Base-by-base conservation (phyloP, 2,797 vertebrate genomes). In the Cephalopachus bancanus region DNA sequence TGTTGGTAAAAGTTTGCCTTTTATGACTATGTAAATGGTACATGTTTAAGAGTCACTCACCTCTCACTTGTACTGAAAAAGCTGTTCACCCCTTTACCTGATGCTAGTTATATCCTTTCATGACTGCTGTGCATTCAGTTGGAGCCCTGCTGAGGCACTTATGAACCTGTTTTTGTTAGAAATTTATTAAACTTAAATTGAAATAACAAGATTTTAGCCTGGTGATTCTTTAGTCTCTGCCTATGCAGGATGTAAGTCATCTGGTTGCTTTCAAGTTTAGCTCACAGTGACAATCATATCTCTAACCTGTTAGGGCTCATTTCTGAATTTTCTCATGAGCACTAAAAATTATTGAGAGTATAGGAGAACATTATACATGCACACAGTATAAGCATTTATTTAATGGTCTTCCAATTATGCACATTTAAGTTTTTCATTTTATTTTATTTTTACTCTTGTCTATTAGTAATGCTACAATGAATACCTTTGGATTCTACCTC, bases 391-490 rank as follows among this genome's bases (percentile, higher is more conserved):
- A 89, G 75, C 6, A 64, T 15, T 71, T 90, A 59, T 37, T 76
- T 76, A 49, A 28, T 26, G 20, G 5, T 44, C 28, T 94, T 89
- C 17, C 44, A 22, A 19, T 95, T 53, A 33, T 71, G 30, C 51
- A 78, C 17, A 53, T 69, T 57, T 57, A 51, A 65, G 11, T 60
- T 57, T 87, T 72, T 51, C 0, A 33, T 74, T 88, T 60, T 67
- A 69, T 78, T 83, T 94, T 62, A 55, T 49, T 87, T 87, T 89
- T 83, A 83, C 53, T 81, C 33, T 60, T 64, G 7, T 71, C 30
- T 88, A 16, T 44, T 79, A 60, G 19, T 62, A 83, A 69, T 37
- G 6, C 64, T 49, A 7, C 24, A 62, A 4, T 49, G 59, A 64
- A 53, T 95, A 69, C 60, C 60, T 22, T 72, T 91, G 60, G 17